Conservation (phyloP, 2,888 invertebrate species). For the Leucophenga maculata region DNA sequence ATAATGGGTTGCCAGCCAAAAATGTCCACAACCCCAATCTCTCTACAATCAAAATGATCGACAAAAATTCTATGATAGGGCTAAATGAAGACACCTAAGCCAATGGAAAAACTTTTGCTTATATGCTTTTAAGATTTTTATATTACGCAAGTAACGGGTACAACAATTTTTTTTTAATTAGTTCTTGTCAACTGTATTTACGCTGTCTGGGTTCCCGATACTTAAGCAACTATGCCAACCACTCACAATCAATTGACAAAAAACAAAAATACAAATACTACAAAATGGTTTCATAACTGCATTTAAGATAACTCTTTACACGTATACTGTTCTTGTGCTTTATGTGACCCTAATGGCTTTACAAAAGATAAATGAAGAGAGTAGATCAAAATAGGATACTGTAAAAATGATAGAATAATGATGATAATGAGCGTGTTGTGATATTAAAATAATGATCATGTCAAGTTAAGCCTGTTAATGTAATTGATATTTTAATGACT, state of each 20-base stretch:
- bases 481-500: too few species aligned
- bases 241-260: too few species aligned
- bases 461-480: neutral
- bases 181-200: constrained; percentile 1
- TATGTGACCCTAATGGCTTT: neutral
- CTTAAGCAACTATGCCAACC: too few species aligned
- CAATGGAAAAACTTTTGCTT: too few species aligned
- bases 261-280: constrained; percentile 6
- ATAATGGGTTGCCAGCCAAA: constrained; percentile 8
- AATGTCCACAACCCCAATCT: neutral
- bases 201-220: neutral
- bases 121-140: neutral
- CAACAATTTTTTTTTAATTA: neutral
- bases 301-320: constrained; percentile 38
- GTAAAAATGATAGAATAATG: neutral
- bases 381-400: too few species aligned
- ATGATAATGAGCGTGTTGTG: constrained; percentile 24
- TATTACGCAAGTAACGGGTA: neutral
- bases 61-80: neutral
- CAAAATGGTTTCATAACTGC: constrained; percentile 56
- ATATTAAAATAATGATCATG: constrained; percentile 15
- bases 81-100: neutral
- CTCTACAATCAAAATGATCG: constrained; percentile 40
- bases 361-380: too few species aligned
- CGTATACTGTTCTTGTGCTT: neutral